Evolutionary conservation across 30 jellyfish, hydroid and myxozoan species (phyloP).

Genomic region (Nemopilema nomurai): DNA sequence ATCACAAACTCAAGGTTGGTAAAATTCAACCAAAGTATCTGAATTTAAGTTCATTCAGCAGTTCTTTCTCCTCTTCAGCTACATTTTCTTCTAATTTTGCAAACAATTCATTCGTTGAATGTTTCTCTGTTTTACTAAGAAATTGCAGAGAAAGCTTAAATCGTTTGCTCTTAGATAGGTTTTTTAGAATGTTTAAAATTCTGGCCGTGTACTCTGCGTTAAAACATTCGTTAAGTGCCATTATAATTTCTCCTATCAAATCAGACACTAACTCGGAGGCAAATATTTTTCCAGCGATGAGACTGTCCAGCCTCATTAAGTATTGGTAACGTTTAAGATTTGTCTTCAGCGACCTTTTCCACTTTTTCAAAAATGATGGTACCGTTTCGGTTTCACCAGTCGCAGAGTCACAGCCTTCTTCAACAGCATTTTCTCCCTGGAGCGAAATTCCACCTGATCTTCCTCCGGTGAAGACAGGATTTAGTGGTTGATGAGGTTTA

Average conservation of each 20-base stretch:
- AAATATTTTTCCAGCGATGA: conserved; percentile 11
- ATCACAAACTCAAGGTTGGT: too few species aligned
- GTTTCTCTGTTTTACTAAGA: conserved; percentile 55
- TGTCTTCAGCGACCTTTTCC: conserved; percentile 44
- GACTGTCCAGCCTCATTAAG: conserved; percentile 5
- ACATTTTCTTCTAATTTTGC: conserved; percentile 16
- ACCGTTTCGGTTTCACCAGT: conserved; percentile 6
- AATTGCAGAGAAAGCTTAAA: conserved; percentile 53
- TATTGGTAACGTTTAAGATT: conserved; percentile 5
- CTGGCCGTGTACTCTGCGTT: neutral
- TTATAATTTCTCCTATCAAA: conserved; percentile 54
- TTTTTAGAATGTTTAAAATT: conserved; percentile 20
- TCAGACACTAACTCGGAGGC: conserved; percentile 58
- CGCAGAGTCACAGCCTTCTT: neutral
- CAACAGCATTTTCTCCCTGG: neutral
- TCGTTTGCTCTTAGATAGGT: conserved; percentile 48
- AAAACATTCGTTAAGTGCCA: conserved; percentile 27
- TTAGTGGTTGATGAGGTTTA: conserved; percentile 49
- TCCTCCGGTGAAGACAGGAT: conserved; percentile 34
- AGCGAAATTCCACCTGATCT: neutral
- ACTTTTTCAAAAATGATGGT: conserved; percentile 39
- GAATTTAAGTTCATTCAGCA: neutral
- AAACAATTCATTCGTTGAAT: conserved; percentile 19
- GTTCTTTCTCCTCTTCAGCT: neutral
- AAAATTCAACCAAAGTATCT: neutral